Base-by-base conservation (phyloP, 92 coral and sea anemone genomes). In the Isaurus tuberculatus region DNA sequence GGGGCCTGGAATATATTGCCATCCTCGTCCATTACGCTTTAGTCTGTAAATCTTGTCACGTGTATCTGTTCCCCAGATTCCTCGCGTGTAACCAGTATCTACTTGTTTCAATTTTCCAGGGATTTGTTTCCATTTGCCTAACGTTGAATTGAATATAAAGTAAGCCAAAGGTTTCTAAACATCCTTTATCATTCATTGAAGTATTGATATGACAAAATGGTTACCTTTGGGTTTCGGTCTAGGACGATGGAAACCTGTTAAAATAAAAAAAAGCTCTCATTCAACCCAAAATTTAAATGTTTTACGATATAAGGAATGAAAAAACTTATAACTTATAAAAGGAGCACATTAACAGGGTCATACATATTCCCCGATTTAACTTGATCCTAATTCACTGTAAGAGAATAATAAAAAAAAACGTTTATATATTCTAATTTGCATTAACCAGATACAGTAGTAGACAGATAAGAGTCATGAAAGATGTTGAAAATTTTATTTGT, bases 1-100 rank as follows among this genome's bases (percentile, higher is more conserved):
- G 14, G 75, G 84, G 14, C 83, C 83, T 14, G 67, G 55, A 34
- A 77, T 58, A 16, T 5, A 20, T 58, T 27, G 60, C 71, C 80
- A 72, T 8, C 87, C 64, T 48, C 72, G 30, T 57, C 43, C 65
- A 26, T 75, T 75, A n/a, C 66, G 63, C 7, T 28, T 67, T 25
- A 84, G 87, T 40, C 72, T 84, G 42, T 57, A 84, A 66, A 84
- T 84, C 44, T 25, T 60, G 37, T 34, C 79, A 23, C 57, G 60
- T 27, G 14, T 34, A 31, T 61, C 36, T 46, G 65, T 73, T 34
- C 80, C 87, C 87, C 87, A 84, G 27, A 60, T 51, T 33, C 57
- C 72, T 19, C 57, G 37, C n/a, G 87, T 16, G 25, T 25, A 26
- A 22, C 87, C 87, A 8, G 81, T 72, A 49, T 84, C 87, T 58